Evolutionary conservation across 2,113 vertebrate species (phyloP).

Genomic region (Mugil cephalus): DNA sequence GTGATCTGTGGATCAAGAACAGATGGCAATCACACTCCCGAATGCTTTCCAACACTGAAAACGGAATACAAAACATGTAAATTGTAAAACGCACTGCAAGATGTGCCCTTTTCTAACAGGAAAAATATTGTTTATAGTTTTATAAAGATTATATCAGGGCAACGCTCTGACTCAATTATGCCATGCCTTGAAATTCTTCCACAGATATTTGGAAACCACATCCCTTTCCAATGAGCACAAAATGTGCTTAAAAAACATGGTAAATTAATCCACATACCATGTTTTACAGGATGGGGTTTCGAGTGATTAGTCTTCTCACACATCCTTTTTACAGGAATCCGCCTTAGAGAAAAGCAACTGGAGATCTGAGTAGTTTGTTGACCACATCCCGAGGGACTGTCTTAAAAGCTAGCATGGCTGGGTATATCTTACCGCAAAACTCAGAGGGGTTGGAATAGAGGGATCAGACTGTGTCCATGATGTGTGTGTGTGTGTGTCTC

Average conservation of each 20-base stretch:
- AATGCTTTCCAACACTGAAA: slow-evolving; percentile 23
- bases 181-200: slow-evolving; percentile 54
- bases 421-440: slow-evolving; percentile 39
- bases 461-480: slow-evolving; percentile 42
- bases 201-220: slow-evolving; percentile 62
- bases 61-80: slow-evolving; percentile 48
- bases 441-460: slow-evolving; percentile 37
- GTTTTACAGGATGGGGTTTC: slow-evolving; percentile 67
- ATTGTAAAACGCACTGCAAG: slow-evolving; percentile 28
- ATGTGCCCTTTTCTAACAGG: slow-evolving; percentile 47
- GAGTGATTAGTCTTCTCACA: slow-evolving; percentile 67
- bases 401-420: slow-evolving; percentile 46
- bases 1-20: slow-evolving; percentile 56
- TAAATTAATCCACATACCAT: slow-evolving; percentile 56
- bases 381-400: slow-evolving; percentile 73
- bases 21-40: slow-evolving; percentile 41
- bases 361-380: slow-evolving; percentile 44
- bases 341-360: slow-evolving; percentile 47
- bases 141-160: slow-evolving; percentile 65
- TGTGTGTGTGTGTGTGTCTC: slow-evolving; percentile 40
- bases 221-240: slow-evolving; percentile 62
- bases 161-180: slow-evolving; percentile 48
- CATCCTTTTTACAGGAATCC: slow-evolving; percentile 69
- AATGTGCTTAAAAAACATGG: slow-evolving; percentile 54
- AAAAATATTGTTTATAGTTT: slow-evolving; percentile 67